Base-by-base conservation (phyloP, 2,888 invertebrate genomes). In the Pyrochroa serraticornis region DNA sequence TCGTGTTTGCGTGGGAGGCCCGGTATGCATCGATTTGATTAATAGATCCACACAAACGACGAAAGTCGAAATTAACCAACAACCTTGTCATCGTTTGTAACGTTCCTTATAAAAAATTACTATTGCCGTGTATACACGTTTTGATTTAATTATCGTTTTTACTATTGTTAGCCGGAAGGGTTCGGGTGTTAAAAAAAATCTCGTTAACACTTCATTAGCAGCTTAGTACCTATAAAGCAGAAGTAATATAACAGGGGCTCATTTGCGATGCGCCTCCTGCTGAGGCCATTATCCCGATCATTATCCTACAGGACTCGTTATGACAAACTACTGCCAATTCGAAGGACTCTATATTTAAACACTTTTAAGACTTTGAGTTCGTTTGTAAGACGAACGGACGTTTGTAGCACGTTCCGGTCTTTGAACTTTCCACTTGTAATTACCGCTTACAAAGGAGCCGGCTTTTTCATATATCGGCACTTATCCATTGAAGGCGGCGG, bases 231-330 rank as follows among this genome's bases (percentile, higher is more conserved):
- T 53, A 58, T 54, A 61, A 50, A 58, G 49, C 44, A 54, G 46
- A 54, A 54, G 54, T 42, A 57, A 49, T 56, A 53, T 49, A 46
- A 58, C 54, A 58, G 58, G 33, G 54, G 57, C 54, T 61, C 61
- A 61, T 61, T 61, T 61, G 51, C 53, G 50, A 53, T 57, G 57
- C 60, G 54, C 61, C 61, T 58, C 54, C 58, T 58, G 61, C 50
- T 58, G 39, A 50, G 54, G 51, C 58, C 61, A 58, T 61, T 58
- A 61, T 61, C 57, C 58, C 54, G 58, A 58, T 61, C 53, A 58
- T 61, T 61, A 61, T 50, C 56, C 44, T 56, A 41, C 38, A 45
- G 46, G 56, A 50, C 36, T 56, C 41, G 49, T 56, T 56, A 50
- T 56, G 47, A 54, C 42, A 54, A 54, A 54, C 43, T 42, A 33